phyloP scores from a whole-genome alignment of 2,888 invertebrate species.

The Caenorhabditis sp. region DNA sequence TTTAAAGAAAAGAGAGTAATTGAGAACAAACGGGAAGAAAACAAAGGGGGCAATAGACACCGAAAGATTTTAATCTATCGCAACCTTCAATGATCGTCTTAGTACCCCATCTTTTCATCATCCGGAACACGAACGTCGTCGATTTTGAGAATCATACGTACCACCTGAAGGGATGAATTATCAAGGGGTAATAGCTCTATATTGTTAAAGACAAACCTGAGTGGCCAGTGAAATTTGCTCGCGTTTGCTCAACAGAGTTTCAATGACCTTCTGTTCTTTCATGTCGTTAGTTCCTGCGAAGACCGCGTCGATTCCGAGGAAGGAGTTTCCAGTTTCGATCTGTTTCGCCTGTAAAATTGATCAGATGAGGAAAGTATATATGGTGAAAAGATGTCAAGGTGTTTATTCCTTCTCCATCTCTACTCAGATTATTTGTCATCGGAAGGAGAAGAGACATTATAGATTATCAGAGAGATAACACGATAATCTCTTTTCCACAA shows the following conservation, averaged over 20 bases:
- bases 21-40: constrained; percentile 18
- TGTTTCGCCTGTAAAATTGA: constrained; percentile 88
- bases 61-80: constrained; percentile 56
- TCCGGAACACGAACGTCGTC: constrained; percentile 92
- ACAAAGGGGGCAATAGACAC: constrained; percentile 7
- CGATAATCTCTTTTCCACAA: constrained; percentile 8
- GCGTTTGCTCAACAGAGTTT: constrained; percentile 96
- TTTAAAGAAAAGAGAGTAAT: constrained; percentile 19
- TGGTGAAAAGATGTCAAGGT: neutral
- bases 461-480: constrained; percentile 41
- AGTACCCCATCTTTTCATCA: constrained; percentile 79
- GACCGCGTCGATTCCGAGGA: constrained; percentile 97
- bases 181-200: too few species aligned
- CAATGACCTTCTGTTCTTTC: constrained; percentile 94
- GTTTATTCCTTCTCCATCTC: constrained; percentile 3
- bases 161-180: too few species aligned
- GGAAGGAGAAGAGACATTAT: constrained; percentile 8
- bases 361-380: neutral
- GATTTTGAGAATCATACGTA: constrained; percentile 99
- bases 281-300: constrained; percentile 90
- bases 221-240: constrained; percentile 97
- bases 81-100: constrained; percentile 10
- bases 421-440: constrained; percentile 12
- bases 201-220: constrained; percentile 87
- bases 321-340: constrained; percentile 90